Percentiles rank a stretch among this genome's conserved stretches.
These are phyloP conservation scores for Lagria hirta DNA, from an alignment of 2,888 invertebrate genomes.

Conservation along the genomic window DNA sequence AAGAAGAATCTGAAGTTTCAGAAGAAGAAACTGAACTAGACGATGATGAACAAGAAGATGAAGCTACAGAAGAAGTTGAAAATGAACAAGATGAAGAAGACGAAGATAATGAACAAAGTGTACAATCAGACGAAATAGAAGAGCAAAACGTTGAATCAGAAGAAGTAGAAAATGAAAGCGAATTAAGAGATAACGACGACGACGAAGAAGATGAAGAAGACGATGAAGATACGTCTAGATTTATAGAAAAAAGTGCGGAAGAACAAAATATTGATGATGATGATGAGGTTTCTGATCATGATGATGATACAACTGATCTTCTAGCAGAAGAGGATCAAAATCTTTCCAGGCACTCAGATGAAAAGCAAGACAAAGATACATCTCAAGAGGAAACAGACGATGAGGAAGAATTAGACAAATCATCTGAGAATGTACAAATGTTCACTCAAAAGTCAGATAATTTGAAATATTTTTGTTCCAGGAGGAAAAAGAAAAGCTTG, in stretches of 20 bases:
- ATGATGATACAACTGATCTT: slow-evolving; percentile 32
- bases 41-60: slow-evolving; percentile 44
- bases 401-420: slow-evolving; percentile 35
- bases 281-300: slow-evolving; percentile 40
- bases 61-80: slow-evolving; percentile 34
- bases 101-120: slow-evolving; percentile 33
- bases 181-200: slow-evolving; percentile 30
- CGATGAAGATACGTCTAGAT: slow-evolving; percentile 31
- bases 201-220: slow-evolving; percentile 56
- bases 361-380: slow-evolving; percentile 35
- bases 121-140: slow-evolving; percentile 37
- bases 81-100: slow-evolving; percentile 31
- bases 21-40: no score
- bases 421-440: slow-evolving; percentile 34
- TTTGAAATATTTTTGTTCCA: no score
- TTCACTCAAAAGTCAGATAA: no score
- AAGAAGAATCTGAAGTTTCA: slow-evolving; percentile 36
- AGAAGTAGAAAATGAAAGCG: slow-evolving; percentile 40
- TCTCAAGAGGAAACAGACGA: slow-evolving; percentile 30
- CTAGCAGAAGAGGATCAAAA: slow-evolving; percentile 28
- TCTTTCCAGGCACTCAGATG: no score
- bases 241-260: slow-evolving; percentile 34
- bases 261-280: slow-evolving; percentile 49
- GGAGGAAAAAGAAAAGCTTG: slow-evolving; percentile 29
- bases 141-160: slow-evolving; percentile 34